A percentile compares a stretch with the other conserved stretches of the same genome.
These are phyloP conservation scores for Rousettus madagascariensis DNA, from an alignment of 2,797 vertebrate species.

Conservation along the genomic window DNA sequence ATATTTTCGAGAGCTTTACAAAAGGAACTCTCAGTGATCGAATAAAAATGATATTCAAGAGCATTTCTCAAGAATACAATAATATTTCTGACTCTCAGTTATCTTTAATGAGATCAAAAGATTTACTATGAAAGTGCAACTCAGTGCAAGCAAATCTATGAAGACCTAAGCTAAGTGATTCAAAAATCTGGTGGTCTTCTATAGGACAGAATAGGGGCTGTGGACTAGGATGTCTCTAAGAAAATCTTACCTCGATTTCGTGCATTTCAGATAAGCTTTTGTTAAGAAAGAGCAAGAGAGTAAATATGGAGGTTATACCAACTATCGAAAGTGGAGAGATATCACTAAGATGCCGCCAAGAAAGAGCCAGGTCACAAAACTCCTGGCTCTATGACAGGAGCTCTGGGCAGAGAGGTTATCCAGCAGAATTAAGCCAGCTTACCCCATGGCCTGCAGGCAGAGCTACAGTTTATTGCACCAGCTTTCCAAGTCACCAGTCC, in stretches of 20 bases:
- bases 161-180: background rate
- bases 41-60: constrained; percentile 38
- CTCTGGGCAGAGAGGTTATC: background rate
- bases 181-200: background rate
- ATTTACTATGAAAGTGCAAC: background rate
- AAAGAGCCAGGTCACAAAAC: background rate
- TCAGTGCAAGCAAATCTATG: background rate
- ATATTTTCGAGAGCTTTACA: background rate
- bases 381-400: background rate
- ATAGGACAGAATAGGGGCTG: background rate
- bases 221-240: background rate
- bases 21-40: background rate
- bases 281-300: background rate
- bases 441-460: background rate
- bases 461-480: background rate
- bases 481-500: background rate
- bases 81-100: background rate
- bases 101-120: constrained; percentile 4
- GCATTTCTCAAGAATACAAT: background rate
- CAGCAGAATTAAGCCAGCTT: constrained; percentile 31
- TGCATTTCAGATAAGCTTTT: background rate
- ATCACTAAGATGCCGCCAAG: background rate
- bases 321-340: background rate
- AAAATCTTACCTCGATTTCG: background rate
- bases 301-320: background rate